Conservation (phyloP, 2,113 vertebrate species). For the Taurulus bubalis region DNA sequence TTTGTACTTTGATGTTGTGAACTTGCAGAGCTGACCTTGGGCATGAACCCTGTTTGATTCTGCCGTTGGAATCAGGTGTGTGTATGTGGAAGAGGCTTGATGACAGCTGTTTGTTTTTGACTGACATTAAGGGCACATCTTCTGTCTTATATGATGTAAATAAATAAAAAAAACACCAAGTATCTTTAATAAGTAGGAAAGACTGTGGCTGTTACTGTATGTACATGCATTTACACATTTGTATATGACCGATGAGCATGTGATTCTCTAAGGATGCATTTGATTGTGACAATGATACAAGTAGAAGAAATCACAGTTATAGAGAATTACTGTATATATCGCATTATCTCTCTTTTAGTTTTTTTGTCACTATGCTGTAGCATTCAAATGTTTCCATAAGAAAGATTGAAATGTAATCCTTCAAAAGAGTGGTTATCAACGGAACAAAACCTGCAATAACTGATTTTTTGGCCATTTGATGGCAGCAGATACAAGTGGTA, state of each 20-base stretch:
- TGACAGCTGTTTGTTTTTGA: constrained; percentile 64
- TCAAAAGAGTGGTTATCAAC: neutral
- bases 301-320: no score
- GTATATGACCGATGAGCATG: neutral
- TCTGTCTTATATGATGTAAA: constrained; percentile 79
- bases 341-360: no score
- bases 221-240: neutral
- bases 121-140: constrained; percentile 73
- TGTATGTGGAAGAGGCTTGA: constrained; percentile 46
- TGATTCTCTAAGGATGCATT: neutral
- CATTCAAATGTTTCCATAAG: neutral
- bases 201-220: constrained; percentile 55
- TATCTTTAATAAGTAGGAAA: constrained; percentile 78
- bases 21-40: constrained; percentile 25
- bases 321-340: no score
- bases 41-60: constrained; percentile 40
- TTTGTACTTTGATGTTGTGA: constrained; percentile 30
- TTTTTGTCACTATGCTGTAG: no score
- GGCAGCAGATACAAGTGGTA: neutral
- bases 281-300: neutral
- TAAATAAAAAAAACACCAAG: constrained; percentile 68
- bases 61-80: constrained; percentile 42
- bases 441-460: neutral
- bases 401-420: neutral
- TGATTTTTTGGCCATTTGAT: neutral